A percentile compares a stretch with the other conserved stretches of the same genome.
These are phyloP conservation scores for Sakesphorus luctuosus DNA, from an alignment of 2,113 vertebrate genomes.

Conservation along the genomic window DNA sequence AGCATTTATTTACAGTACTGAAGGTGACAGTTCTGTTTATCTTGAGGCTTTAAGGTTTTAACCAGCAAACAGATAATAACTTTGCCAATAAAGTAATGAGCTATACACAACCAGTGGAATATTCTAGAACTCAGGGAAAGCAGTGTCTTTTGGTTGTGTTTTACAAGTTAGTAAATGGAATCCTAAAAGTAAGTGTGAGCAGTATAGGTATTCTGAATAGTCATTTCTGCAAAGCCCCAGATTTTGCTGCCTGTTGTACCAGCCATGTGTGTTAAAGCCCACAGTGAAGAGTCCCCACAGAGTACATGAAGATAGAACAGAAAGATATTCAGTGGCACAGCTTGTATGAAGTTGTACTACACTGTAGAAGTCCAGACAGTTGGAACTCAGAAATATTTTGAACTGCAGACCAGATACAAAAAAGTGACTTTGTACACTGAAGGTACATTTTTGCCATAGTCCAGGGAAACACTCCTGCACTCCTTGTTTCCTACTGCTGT, in stretches of 20 bases:
- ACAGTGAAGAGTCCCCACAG: rapidly evolving
- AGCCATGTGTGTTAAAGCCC: neutral
- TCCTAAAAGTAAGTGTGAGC: neutral
- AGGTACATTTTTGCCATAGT: neutral
- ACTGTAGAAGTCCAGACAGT: neutral
- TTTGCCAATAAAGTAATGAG: neutral
- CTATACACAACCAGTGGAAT: neutral
- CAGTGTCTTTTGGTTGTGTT: neutral
- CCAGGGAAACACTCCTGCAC: neutral
- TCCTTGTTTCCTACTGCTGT: neutral
- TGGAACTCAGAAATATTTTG: neutral
- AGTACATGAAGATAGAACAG: neutral
- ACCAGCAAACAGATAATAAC: neutral
- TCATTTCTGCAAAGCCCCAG: neutral
- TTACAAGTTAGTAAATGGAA: neutral
- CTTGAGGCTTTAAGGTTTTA: neutral
- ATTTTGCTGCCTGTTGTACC: neutral
- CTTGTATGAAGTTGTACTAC: neutral
- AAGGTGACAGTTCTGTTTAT: neutral
- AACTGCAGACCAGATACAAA: neutral
- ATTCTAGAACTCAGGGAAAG: neutral
- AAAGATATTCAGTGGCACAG: neutral
- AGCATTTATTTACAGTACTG: neutral
- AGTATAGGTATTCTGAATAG: neutral
- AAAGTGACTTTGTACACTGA: neutral